Percentiles rank a stretch among this genome's conserved stretches.
Evolutionary conservation across 2,888 invertebrate species (phyloP).

Genomic region (Meiosimyza platycephala): DNA sequence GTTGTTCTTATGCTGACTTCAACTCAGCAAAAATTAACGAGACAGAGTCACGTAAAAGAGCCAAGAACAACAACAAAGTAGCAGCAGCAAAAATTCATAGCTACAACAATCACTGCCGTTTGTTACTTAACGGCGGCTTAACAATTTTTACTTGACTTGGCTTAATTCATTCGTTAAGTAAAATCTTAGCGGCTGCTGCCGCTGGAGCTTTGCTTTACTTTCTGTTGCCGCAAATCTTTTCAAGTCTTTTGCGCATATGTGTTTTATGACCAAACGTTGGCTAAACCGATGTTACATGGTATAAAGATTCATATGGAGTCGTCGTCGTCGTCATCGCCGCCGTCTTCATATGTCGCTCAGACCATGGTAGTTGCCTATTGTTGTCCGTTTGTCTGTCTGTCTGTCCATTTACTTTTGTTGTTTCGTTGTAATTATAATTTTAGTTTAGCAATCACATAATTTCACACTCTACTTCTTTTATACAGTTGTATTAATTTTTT

Average conservation of each 20-base stretch:
- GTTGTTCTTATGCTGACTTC: slow-evolving; percentile 7
- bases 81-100: not conserved
- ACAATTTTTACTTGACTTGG: too few relatives aligned
- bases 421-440: slow-evolving; percentile 42
- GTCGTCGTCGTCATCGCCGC: too few relatives aligned
- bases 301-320: too few relatives aligned
- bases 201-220: too few relatives aligned
- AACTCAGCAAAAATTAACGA: slow-evolving; percentile 20
- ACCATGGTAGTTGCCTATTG: not conserved
- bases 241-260: too few relatives aligned
- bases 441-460: slow-evolving; percentile 46
- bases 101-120: not conserved
- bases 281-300: too few relatives aligned
- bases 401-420: slow-evolving; percentile 38
- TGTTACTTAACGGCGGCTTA: not conserved
- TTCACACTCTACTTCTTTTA: slow-evolving; percentile 47
- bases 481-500: not conserved
- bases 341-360: not conserved
- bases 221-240: too few relatives aligned
- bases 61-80: slow-evolving; percentile 1
- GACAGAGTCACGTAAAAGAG: slow-evolving; percentile 28
- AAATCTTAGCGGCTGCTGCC: too few relatives aligned
- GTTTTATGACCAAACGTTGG: too few relatives aligned
- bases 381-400: slow-evolving; percentile 9
- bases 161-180: too few relatives aligned